A percentile compares a stretch with the other conserved stretches of the same genome.
Evolutionary conservation across 2,888 invertebrate genomes (phyloP).

Genomic region (Marronus borbonicus): DNA sequence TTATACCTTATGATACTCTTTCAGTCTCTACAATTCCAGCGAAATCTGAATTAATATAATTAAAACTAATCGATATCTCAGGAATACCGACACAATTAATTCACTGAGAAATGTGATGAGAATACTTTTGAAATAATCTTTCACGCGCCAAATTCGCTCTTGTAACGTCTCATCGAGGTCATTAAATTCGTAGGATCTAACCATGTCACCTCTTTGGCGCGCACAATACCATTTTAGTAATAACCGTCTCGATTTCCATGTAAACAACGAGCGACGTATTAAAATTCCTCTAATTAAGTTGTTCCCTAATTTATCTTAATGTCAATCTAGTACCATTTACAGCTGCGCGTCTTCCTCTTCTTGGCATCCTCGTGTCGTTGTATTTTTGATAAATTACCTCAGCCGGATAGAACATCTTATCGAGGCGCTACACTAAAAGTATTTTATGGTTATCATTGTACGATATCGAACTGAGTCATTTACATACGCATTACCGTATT

Average conservation of each 20-base stretch:
- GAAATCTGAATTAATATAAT: too few species aligned
- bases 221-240: too few species aligned
- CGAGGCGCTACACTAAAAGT: slow-evolving; percentile 27
- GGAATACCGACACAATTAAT: too few species aligned
- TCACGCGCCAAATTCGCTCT: too few species aligned
- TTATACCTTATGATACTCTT: too few species aligned
- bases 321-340: slow-evolving; percentile 42
- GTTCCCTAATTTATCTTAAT: slow-evolving; percentile 43
- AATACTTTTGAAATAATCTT: too few species aligned
- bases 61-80: too few species aligned
- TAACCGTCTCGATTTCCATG: slow-evolving; percentile 35
- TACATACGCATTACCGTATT: slow-evolving; percentile 21
- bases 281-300: slow-evolving; percentile 38
- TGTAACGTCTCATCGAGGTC: too few species aligned
- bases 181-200: too few species aligned
- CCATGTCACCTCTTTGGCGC: too few species aligned
- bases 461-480: slow-evolving; percentile 8
- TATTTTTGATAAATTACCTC: slow-evolving; percentile 33
- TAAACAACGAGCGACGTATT: slow-evolving; percentile 27
- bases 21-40: too few species aligned
- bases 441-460: slow-evolving; percentile 38
- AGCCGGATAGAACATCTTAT: slow-evolving; percentile 11
- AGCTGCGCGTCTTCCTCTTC: not conserved
- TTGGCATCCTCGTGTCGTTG: not conserved
- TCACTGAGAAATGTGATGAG: too few species aligned